These are phyloP conservation scores for Rhinella marina DNA, from an alignment of 2,797 vertebrate genomes.

Conservation along the genomic window DNA sequence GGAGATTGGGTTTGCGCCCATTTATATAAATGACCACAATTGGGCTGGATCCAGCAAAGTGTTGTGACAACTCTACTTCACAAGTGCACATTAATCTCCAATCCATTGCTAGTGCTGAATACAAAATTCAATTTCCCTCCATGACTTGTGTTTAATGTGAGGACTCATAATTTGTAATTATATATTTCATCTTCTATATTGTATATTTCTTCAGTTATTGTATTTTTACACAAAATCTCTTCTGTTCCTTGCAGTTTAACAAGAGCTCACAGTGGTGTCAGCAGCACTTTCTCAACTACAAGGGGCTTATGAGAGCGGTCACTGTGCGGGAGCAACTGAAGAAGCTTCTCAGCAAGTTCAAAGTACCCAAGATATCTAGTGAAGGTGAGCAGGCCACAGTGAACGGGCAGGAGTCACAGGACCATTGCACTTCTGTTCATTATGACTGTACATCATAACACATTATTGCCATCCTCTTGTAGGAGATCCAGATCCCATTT, in stretches of 20 bases:
- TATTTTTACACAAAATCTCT: neutral
- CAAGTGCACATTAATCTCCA: too few species aligned
- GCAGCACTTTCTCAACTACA: constrained; percentile 97
- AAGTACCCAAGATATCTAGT: constrained; percentile 92
- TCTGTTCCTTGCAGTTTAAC: constrained; percentile 81
- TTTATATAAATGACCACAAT: too few species aligned
- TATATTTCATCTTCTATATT: neutral
- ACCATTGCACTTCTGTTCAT: neutral
- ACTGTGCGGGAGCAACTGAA: constrained; percentile 94
- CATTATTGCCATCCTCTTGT: neutral
- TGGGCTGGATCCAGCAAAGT: too few species aligned
- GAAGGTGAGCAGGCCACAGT: constrained; percentile 79
- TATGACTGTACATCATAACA: neutral
- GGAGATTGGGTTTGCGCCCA: too few species aligned
- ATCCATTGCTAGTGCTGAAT: too few species aligned
- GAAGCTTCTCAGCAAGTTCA: constrained; percentile 95
- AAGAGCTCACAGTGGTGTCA: constrained; percentile 98
- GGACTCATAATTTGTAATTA: neutral
- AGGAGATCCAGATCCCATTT: constrained; percentile 97
- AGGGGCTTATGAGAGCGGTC: constrained; percentile 88
- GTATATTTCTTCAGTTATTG: neutral
- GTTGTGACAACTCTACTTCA: too few species aligned
- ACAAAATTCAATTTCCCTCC: too few species aligned
- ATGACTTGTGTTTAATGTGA: too few species aligned
- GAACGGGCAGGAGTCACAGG: neutral